Evolutionary conservation across 2,888 invertebrate species (phyloP), one percentile per base, ranked within the genome.

Genomic region (Spilosoma lubricipeda): DNA sequence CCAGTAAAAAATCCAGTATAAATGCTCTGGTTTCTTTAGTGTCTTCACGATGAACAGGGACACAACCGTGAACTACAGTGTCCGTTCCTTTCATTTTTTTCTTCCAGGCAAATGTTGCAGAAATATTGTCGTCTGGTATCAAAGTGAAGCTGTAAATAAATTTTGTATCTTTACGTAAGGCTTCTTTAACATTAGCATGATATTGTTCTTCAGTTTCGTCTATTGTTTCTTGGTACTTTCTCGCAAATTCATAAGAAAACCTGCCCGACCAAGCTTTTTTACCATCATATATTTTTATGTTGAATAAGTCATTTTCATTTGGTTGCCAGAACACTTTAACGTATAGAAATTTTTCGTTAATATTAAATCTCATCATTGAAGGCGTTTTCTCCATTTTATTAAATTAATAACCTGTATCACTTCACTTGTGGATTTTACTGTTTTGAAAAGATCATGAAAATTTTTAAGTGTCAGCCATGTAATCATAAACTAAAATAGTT

Each of bases 51-150:
- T 81, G 77, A 18, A 94, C 72, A 3, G 82, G 79, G 0, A 94
- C 88, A 20, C 82, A 85, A 3, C 94, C 94, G 77, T 94, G 90
- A 20, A 87, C 70, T 59, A 90, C 75, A 9, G 82, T 72, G 5
- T 85, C 88, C 13, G 64, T 67, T 63, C 72, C 88, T 42, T 88
- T 85, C 70, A 86, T 90, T 73, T 75, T 86, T 75, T 88, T 94
- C 73, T 90, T 93, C 94, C 94, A 94, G 71, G 75, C 84, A 77
- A 94, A 94, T 30, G 74, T 85, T 1, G 90, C 90, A 8, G 78
- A 67, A 27, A 81, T 82, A 3, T 33, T 74, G 69, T 88, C 83
- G n/a, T 82, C 84, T 56, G 71, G 33, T 18, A 52, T 56, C 20
- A 71, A 13, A 0, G 45, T 77, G 72, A 93, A 88, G 33, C 90